Conservation (phyloP, 1,140 invertebrate genomes). For the Chironomus striatipennis region DNA sequence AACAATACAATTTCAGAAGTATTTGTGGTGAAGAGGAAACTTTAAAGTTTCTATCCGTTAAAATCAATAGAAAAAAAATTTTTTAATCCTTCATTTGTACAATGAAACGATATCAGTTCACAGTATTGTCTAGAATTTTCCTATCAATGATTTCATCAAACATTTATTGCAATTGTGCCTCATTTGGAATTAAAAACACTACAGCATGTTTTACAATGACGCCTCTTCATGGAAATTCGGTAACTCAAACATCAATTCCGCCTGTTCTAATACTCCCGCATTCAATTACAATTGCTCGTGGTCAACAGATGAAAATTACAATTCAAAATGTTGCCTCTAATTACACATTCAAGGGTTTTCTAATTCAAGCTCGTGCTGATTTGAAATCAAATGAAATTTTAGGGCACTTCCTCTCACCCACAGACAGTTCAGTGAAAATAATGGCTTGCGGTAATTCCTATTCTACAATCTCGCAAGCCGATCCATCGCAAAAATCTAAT, state of each 20-base stretch:
- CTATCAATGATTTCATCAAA: too few relatives aligned
- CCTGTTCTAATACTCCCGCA: background rate
- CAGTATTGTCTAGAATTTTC: too few relatives aligned
- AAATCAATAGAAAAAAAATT: too few relatives aligned
- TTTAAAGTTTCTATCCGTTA: too few relatives aligned
- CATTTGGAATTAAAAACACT: background rate
- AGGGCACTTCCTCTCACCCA: background rate
- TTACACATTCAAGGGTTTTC: background rate
- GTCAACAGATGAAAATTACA: slow-evolving; percentile 8
- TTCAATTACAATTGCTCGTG: background rate
- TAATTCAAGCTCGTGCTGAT: background rate
- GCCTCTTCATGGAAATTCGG: background rate
- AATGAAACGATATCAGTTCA: too few relatives aligned
- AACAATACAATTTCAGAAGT: too few relatives aligned
- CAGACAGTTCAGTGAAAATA: background rate
- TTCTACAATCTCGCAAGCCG: background rate
- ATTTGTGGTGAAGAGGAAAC: too few relatives aligned
- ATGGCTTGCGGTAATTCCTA: background rate
- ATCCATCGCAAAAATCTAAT: background rate
- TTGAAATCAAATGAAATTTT: background rate
- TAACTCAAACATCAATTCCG: background rate
- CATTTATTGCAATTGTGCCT: too few relatives aligned
- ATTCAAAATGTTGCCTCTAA: background rate
- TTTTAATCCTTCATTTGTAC: too few relatives aligned
- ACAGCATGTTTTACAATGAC: background rate